phyloP scores from a whole-genome alignment of 1,140 invertebrate genomes.

The Metopolophium dirhodum region DNA sequence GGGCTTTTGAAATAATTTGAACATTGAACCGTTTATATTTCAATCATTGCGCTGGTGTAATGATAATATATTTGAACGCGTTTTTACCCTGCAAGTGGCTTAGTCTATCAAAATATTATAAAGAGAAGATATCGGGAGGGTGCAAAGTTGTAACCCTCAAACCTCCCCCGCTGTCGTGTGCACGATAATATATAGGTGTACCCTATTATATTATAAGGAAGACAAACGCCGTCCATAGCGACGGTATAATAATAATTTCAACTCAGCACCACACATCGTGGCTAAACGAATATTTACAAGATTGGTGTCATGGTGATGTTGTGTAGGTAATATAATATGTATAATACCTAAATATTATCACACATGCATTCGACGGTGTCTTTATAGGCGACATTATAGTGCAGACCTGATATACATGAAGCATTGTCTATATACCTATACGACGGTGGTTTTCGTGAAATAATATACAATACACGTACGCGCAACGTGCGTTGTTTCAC shows the following conservation, averaged over 20 bases:
- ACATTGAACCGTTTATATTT: neutral
- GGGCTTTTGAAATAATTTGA: neutral
- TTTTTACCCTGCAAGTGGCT: neutral
- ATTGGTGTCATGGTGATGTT: too few species aligned
- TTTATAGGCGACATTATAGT: too few species aligned
- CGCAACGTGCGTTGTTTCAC: neutral
- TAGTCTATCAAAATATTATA: conserved; percentile 2
- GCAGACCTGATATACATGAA: neutral
- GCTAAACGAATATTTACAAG: too few species aligned
- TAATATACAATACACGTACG: neutral
- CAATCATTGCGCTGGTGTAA: neutral
- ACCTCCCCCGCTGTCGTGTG: neutral
- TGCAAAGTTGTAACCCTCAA: neutral
- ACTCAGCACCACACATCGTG: too few species aligned
- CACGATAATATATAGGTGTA: neutral
- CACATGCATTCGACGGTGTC: too few species aligned
- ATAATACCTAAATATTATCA: too few species aligned
- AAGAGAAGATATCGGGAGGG: neutral
- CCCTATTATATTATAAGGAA: neutral
- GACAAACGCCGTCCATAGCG: neutral
- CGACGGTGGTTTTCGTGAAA: neutral
- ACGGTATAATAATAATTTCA: neutral
- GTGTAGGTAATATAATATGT: too few species aligned
- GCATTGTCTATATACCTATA: neutral
- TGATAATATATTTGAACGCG: neutral